phyloP scores from a whole-genome alignment of 2,888 invertebrate species.

The Zootermopsis nevadensis region DNA sequence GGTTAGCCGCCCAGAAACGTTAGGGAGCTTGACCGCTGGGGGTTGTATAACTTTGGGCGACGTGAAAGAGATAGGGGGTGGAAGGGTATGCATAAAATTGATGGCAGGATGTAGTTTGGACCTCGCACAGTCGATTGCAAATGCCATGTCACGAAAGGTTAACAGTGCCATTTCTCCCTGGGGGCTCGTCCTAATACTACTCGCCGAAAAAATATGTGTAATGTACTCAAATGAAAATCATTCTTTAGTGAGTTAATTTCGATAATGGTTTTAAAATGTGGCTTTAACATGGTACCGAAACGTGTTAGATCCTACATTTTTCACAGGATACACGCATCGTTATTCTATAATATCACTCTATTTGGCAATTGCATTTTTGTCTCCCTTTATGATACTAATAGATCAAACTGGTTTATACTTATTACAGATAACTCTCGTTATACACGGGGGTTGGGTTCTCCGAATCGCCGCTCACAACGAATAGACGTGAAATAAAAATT shows the following conservation, averaged over 20 bases:
- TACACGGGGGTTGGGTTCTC: no score
- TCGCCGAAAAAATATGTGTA: neutral
- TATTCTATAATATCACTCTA: neutral
- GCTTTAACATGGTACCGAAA: no score
- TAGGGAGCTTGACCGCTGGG: neutral
- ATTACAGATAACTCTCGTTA: no score
- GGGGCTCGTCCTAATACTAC: neutral
- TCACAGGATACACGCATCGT: neutral
- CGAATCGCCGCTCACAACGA: no score
- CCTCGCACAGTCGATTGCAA: constrained; percentile 8
- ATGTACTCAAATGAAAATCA: neutral
- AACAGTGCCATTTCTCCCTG: neutral
- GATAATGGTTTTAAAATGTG: no score
- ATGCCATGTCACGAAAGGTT: constrained; percentile 42
- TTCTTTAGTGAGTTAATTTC: neutral
- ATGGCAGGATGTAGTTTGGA: neutral
- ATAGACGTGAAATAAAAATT: no score
- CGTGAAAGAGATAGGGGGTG: neutral
- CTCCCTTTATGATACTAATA: neutral
- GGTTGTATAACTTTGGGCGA: neutral
- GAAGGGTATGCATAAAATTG: neutral
- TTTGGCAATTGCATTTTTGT: neutral
- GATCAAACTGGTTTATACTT: no score
- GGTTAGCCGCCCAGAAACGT: neutral
- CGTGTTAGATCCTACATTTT: neutral